A percentile compares a stretch with the other conserved stretches of the same genome.
Conservation (phyloP, 2,113 vertebrate species). For the Stegostoma tigrinum region DNA sequence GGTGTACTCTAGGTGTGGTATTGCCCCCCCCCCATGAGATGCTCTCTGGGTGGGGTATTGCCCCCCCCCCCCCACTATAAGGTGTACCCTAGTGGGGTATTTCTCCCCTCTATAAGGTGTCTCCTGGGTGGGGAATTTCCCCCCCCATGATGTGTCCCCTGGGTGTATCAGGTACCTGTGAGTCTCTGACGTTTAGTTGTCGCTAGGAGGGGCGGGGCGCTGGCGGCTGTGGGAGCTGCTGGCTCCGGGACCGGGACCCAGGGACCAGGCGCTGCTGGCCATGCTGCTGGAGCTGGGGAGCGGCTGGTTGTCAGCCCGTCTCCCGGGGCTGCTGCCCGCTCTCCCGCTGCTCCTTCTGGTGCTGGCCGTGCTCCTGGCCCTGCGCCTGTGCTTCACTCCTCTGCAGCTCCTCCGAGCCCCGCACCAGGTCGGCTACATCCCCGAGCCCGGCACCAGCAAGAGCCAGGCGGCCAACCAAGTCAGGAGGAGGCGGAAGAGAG, state of each 20-base stretch:
- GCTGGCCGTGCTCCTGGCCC: constrained; percentile 47
- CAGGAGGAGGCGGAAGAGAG: constrained; percentile 57
- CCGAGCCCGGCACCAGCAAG: constrained; percentile 52
- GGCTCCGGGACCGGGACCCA: not conserved
- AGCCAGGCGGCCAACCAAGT: constrained; percentile 57
- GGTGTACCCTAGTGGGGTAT: not conserved
- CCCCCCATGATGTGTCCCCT: not conserved
- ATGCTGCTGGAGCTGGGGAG: not conserved
- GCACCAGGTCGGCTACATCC: constrained; percentile 64
- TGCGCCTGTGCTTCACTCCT: constrained; percentile 54
- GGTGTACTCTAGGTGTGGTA: not conserved
- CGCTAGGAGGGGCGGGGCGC: not conserved
- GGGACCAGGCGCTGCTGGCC: not conserved
- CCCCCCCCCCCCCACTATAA: no score
- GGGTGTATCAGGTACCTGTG: not conserved
- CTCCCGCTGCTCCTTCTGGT: constrained; percentile 40
- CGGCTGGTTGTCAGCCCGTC: not conserved
- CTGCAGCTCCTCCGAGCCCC: constrained; percentile 52
- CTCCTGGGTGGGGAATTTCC: not conserved
- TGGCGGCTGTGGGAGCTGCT: no score
- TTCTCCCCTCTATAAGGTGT: not conserved
- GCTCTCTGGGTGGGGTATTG: not conserved
- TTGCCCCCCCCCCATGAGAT: not conserved
- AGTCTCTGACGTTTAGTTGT: not conserved
- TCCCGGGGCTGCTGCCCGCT: constrained; percentile 38